Evolutionary conservation across 2,113 vertebrate species (phyloP).

Genomic region (Grammomys dolichurus): DNA sequence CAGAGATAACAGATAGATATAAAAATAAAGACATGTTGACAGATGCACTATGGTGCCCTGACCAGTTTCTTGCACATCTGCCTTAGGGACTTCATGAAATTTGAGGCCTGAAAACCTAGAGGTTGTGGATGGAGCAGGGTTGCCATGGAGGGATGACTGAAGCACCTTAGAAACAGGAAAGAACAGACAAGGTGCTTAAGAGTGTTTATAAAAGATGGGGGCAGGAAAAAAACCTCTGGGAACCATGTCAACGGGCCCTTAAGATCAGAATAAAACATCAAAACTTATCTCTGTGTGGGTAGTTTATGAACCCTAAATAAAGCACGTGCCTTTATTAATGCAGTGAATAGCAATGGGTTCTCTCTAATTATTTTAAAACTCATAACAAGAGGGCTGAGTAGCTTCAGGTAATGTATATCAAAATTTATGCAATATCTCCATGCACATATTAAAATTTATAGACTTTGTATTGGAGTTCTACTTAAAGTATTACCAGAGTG

Average conservation of each 20-base stretch:
- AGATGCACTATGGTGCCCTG: not conserved
- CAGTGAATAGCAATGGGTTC: not conserved
- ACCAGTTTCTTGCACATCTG: not conserved
- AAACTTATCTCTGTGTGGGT: not conserved
- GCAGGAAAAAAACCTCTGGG: not conserved
- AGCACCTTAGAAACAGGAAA: not conserved
- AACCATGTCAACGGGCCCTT: rapidly evolving
- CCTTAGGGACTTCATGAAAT: not conserved
- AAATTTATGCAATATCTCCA: not conserved
- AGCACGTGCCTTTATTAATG: not conserved
- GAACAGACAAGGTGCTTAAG: too few relatives aligned
- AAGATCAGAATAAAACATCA: not conserved
- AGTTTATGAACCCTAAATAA: not conserved
- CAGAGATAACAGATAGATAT: too few relatives aligned
- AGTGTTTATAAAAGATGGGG: not conserved
- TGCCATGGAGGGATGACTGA: not conserved
- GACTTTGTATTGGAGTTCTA: not conserved
- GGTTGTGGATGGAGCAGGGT: not conserved
- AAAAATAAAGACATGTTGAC: not conserved
- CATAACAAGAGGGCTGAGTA: not conserved
- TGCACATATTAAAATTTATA: not conserved
- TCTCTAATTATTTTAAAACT: slow-evolving; percentile 5
- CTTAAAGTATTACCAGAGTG: slow-evolving; percentile 53
- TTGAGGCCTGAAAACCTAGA: not conserved
- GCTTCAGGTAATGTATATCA: not conserved